Base-by-base conservation (phyloP, 1,140 invertebrate genomes). In the Dendrolimus punctatus region DNA sequence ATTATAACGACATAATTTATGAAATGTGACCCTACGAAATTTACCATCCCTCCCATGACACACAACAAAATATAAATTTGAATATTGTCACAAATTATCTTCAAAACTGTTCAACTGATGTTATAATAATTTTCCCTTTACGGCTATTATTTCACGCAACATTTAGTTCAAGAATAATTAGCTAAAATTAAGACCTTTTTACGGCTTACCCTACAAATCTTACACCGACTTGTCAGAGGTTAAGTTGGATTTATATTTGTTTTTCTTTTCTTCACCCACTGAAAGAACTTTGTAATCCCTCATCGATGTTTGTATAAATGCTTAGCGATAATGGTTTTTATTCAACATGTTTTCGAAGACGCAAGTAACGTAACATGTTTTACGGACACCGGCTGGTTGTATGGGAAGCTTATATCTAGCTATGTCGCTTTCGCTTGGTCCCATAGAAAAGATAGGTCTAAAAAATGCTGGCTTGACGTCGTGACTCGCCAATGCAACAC, bases 221-320 rank as follows among this genome's bases (percentile, higher is more conserved):
- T 67, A 64, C 58, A 57, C 60, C 62, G 51, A 67, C 60, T 76
- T 61, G 53, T 58, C 61, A 62, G 53, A 60, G 44, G 60, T 63
- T 75, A 76, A 76, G 66, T 77, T 70, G 68, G 73, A 82, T 80
- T 82, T 82, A 82, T 79, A 67, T 72, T 68, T 82, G 76, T 79
- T 80, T 79, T 80, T 80, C 71, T 71, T 77, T 23, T 23, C 23
- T 23, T 23, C 50, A 62, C 57, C 62, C 60, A 49, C 55, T 57
- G 59, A 54, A 63, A 58, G 59, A 76, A 82, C 64, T 82, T 80
- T 71, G 63, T 69, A 80, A 76, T 73, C 69, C 66, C 68, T 71
- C 63, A 64, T 23, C 23, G 23, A 70, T 77, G 75, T 79, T 81
- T 81, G 70, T 68, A 48, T 58, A 71, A 69, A 64, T 68, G 76